Base-by-base conservation (phyloP, 2,888 invertebrate genomes). In the Diarsia mendica region DNA sequence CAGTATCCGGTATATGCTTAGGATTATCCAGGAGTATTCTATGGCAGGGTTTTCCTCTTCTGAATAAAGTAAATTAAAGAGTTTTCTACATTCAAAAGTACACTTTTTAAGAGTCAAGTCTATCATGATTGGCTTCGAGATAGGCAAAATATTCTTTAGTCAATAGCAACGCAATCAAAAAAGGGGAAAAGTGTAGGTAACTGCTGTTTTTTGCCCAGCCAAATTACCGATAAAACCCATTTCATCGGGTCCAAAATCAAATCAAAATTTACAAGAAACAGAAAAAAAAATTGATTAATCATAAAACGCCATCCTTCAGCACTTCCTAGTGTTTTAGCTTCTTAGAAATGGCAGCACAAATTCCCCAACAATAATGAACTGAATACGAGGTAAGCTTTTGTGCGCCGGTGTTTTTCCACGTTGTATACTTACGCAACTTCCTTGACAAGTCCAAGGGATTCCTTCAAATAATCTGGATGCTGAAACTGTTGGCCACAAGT, bases 401-500 rank as follows among this genome's bases (percentile, higher is more conserved):
- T 39, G 6, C 39, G 39, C 8, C 8, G 39, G 8, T 39, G 39
- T 39, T 39, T 18, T 49, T 18, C 49, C 18, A 20, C 10, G 3
- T n/a, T n/a, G 11, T 23, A 51, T 15, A 91, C 94, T 92, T 68
- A 96, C 95, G 91, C 89, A 4, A 92, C 86, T 89, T 95, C 93
- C 64, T 92, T 92, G 10, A 87, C 92, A 2, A 91, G 82, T 67
- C 90, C 90, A 2, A 94, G 84, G 0, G 94, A 89, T 58, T 94
- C 93, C 53, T 90, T 91, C 71, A 96, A 88, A 82, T 95, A 95
- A 51, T 95, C 91, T 0, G 97, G 97, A 85, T 96, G 96, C 84
- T 97, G 97, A 86, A 97, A 97, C 88, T 97, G 97, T 51, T 94
- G 92, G 0, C 97, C 97, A 81, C 97, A 97, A 49, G 97, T 96